Evolutionary conservation across 2,797 vertebrate species (phyloP), one percentile per base, ranked within the genome.

Genomic region (Rachycentron canadum): DNA sequence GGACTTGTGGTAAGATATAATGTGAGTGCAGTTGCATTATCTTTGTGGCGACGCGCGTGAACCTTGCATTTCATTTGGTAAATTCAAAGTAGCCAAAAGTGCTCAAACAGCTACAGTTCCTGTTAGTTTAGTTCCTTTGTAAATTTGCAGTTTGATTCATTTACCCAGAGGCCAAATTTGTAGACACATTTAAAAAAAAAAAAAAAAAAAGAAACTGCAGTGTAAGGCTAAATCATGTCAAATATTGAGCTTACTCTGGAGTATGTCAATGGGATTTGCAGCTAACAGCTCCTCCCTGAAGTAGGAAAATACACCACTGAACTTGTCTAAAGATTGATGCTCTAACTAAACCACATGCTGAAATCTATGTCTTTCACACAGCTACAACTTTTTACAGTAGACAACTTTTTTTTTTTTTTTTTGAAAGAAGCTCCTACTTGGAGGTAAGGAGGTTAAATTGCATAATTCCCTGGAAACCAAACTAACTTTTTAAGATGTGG

Each of bases 131-230:
- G 11, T 17, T 32, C 34, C 25, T 34, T 23, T 7, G 14, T 32
- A 49, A 67, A 79, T 62, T 55, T 73, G 56, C 10, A 56, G 17
- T 68, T 41, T 52, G 13, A 69, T 62, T 28, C 4, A 21, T 50
- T 56, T 19, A 65, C 19, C 19, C 45, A 36, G 28, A 55, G 19
- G 1, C 38, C 12, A 25, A 7, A 50, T 58, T 64, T 56, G 7
- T 5, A 25, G 16, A 57, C 49, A 26, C 3, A 62, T 32, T 57
- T 50, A 21, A 21, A 47, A 47, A 21, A 47, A 45, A 52, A 38
- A 36, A 30, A 43, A 8, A 47, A 47, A 47, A 21, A 47, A 36
- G 14, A 28, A 36, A 30, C 23, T 77, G 58, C n/a, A 26, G 34
- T 52, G 12, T 43, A 34, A 65, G 41, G 30, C 16, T 30, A 47